Percentiles rank a stretch among this genome's conserved stretches.
phyloP scores from a whole-genome alignment of 2,113 vertebrate genomes.

The Ceuthmochares aereus region DNA sequence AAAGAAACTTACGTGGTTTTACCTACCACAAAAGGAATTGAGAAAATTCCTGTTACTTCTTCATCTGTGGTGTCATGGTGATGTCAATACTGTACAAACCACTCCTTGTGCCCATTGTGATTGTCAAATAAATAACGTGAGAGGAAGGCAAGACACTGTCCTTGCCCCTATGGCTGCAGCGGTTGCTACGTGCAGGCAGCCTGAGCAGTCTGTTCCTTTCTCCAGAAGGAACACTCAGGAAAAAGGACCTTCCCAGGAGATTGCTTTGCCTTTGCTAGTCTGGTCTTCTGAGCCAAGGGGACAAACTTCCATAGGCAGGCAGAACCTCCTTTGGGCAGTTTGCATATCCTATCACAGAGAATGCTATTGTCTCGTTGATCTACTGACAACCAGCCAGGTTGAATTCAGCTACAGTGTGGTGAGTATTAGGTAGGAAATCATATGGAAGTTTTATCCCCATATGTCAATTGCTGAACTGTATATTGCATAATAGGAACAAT shows the following conservation, averaged over 20 bases:
- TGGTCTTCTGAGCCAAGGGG: background rate
- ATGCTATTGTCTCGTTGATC: background rate
- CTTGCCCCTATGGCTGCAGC: background rate
- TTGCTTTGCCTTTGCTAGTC: background rate
- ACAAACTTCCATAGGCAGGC: background rate
- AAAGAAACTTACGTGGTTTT: background rate
- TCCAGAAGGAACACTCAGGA: background rate
- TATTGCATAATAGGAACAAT: background rate
- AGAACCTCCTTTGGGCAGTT: background rate
- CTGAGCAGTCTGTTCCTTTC: background rate
- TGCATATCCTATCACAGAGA: background rate
- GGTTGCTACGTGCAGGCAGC: accelerated
- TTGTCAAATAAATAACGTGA: background rate
- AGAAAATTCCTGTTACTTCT: background rate
- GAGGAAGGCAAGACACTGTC: background rate
- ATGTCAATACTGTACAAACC: background rate
- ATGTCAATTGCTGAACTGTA: background rate
- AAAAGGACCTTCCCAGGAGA: background rate
- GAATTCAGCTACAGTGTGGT: background rate
- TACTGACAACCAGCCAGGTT: background rate
- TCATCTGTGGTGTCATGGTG: background rate
- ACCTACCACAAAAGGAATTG: background rate
- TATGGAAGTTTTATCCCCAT: background rate
- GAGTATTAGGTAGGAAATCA: background rate
- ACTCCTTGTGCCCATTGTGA: background rate